Base-by-base conservation (phyloP, 2,113 vertebrate species). In the Dipodomys merriami region DNA sequence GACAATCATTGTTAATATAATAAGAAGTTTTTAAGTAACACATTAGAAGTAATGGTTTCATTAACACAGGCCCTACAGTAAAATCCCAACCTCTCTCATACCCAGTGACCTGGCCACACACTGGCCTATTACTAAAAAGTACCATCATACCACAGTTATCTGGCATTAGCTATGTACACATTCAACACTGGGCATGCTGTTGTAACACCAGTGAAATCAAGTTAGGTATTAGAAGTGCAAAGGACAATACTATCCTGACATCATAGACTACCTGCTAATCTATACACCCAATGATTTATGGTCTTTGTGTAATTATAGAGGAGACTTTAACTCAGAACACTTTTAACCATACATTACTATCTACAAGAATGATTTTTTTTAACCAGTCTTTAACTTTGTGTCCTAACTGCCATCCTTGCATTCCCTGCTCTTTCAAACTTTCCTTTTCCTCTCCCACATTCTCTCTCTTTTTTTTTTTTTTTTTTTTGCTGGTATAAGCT, bases 191-290 rank as follows among this genome's bases (percentile, higher is more conserved):
- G 12, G 27, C 49, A 74, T 65, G 65, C 29, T 83, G 27, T n/a
- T 80, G 23, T 49, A 49, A 49, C 49, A 49, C 49, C 12, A 49
- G 12, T 49, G 49, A 49, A 39, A 12, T 49, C 49, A 49, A 49
- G 49, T 49, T 49, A 49, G 49, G 67, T 27, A 68, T 27, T 29
- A 68, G 27, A 68, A 68, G 27, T 64, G 33, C 71, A 93, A 94
- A 91, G 53, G 80, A 86, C 30, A 90, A 87, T 82, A 80, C 18
- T 86, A 29, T 67, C 83, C 39, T 72, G 23, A 73, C 35, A 72
- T 5, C 49, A 49, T 11, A 89, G 1, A 71, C 29, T 22, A 90
- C 60, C 18, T 93, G 65, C 76, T 89, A 88, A 91, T 12, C 13
- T 33, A 44, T 65, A 4, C 3, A 77, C 30, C 30, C 65, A 76